Percentiles rank a stretch among this genome's conserved stretches.
These are phyloP conservation scores for Pteria penguin DNA, from an alignment of 2,888 invertebrate species.

Conservation along the genomic window DNA sequence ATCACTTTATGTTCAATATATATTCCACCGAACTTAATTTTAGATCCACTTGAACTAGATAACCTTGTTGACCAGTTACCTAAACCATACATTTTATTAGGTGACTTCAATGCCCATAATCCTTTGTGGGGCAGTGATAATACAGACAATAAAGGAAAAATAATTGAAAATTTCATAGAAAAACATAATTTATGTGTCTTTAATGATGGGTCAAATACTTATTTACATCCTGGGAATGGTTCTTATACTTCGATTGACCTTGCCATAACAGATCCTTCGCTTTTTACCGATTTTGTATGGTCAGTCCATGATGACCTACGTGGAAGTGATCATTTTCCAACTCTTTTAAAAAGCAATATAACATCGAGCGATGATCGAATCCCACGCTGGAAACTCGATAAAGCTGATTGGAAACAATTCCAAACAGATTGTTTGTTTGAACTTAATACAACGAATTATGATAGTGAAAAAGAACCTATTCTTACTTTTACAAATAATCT, in stretches of 20 bases:
- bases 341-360: not conserved
- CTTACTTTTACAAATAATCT: not conserved
- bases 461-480: not conserved
- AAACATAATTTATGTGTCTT: conserved; percentile 1
- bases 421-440: not conserved
- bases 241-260: conserved; percentile 15
- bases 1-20: conserved; percentile 6
- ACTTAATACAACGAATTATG: not conserved
- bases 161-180: not conserved
- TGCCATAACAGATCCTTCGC: not conserved
- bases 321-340: conserved; percentile 28
- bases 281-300: not conserved
- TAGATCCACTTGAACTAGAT: not conserved
- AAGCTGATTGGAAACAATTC: not conserved
- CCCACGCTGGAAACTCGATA: conserved; percentile 8
- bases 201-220: conserved; percentile 4
- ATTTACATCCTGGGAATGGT: conserved; percentile 9
- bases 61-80: not conserved
- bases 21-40: not conserved
- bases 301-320: conserved; percentile 13
- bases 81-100: not conserved
- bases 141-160: not conserved
- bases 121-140: not conserved
- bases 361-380: not conserved
- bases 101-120: conserved; percentile 17